Percentiles rank a stretch among this genome's conserved stretches.
phyloP scores from a whole-genome alignment of 2,113 vertebrate genomes.

The Pristiophorus japonicus region DNA sequence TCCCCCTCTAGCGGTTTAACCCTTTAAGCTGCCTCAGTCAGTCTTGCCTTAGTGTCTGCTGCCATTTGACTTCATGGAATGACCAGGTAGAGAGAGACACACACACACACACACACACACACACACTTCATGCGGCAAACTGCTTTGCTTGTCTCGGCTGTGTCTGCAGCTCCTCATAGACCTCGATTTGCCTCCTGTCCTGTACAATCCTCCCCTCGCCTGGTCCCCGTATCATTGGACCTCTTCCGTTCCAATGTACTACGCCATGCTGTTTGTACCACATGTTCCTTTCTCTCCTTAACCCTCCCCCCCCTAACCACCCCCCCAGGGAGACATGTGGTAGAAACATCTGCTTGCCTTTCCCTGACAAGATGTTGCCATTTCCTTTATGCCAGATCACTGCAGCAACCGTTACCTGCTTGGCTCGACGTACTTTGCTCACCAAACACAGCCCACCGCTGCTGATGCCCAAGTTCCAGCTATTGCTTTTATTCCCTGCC shows the following conservation, averaged over 20 bases:
- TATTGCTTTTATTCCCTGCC: not conserved
- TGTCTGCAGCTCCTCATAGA: slow-evolving; percentile 45
- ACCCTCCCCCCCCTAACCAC: too few species aligned
- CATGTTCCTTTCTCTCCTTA: not conserved
- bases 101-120: too few species aligned
- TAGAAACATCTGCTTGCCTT: not conserved
- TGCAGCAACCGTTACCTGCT: not conserved
- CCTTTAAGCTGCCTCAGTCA: slow-evolving; percentile 64
- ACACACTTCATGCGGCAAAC: slow-evolving; percentile 28
- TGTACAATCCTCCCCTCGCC: not conserved
- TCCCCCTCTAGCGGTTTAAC: slow-evolving; percentile 56
- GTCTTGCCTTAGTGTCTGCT: slow-evolving; percentile 69
- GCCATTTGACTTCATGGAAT: slow-evolving; percentile 66
- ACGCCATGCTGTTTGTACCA: not conserved
- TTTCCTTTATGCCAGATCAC: not conserved
- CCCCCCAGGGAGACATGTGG: not conserved
- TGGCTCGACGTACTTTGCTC: not conserved
- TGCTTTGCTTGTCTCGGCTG: slow-evolving; percentile 45
- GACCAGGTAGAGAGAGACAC: slow-evolving; percentile 58
- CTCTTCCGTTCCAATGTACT: not conserved
- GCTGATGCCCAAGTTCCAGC: too few species aligned
- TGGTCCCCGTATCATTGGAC: too few species aligned
- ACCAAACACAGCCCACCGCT: not conserved
- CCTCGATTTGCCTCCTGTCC: not conserved
- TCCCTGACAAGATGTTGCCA: not conserved